Evolutionary conservation across 2,797 vertebrate species (phyloP).

Genomic region (Pseudomugil gertrudae): DNA sequence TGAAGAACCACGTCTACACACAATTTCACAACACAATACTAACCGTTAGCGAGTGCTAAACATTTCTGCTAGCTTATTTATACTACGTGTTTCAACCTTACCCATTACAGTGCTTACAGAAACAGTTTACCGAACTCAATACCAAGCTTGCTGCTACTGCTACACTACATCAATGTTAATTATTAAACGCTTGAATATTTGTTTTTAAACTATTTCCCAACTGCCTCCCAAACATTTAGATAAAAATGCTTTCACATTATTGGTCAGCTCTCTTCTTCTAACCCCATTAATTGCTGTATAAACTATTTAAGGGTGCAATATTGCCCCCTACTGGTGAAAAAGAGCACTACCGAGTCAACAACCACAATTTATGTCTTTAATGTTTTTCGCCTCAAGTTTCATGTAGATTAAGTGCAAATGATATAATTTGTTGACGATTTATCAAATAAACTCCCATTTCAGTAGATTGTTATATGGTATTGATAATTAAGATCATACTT

Average conservation of each 20-base stretch:
- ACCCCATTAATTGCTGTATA: background rate
- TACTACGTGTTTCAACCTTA: background rate
- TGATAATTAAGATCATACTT: too few species aligned
- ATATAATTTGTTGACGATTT: too few species aligned
- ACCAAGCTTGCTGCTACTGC: background rate
- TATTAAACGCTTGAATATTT: background rate
- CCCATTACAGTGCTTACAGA: background rate
- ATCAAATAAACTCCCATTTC: too few species aligned
- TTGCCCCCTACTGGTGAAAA: conserved; percentile 15
- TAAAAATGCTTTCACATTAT: background rate
- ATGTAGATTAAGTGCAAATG: too few species aligned
- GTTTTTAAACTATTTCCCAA: background rate
- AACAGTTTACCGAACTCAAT: background rate
- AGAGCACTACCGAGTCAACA: background rate
- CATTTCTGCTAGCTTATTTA: background rate
- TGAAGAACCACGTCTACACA: background rate
- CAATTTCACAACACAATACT: background rate
- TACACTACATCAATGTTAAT: background rate
- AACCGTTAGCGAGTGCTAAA: background rate
- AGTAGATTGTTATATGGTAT: too few species aligned
- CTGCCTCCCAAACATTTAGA: background rate
- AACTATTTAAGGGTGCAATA: fast-evolving
- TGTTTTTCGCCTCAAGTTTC: too few species aligned
- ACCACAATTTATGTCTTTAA: background rate
- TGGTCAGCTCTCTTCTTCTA: conserved; percentile 18